Evolutionary conservation across 1,140 invertebrate species (phyloP).

Genomic region (Daktulosphaira vitifoliae): DNA sequence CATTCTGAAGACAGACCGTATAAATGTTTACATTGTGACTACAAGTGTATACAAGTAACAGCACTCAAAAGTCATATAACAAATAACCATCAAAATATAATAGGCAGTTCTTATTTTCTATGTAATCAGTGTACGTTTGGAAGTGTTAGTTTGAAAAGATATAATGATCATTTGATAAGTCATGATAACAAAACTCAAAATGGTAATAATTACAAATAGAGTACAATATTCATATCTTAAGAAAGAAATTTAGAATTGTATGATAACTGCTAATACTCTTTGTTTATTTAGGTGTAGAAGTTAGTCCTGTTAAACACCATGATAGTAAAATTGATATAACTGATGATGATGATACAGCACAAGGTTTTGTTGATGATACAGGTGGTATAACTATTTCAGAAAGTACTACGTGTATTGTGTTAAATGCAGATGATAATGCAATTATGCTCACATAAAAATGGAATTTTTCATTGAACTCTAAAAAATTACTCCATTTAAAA

Average conservation of each 20-base stretch:
- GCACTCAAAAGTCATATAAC: constrained; percentile 54
- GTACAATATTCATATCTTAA: neutral
- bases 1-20: constrained; percentile 37
- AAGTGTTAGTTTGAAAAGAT: constrained; percentile 33
- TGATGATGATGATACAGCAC: constrained; percentile 46
- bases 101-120: constrained; percentile 9
- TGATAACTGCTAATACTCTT: no score
- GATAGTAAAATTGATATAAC: constrained; percentile 38
- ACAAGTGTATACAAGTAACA: constrained; percentile 58
- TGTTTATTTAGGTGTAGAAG: constrained; percentile 29
- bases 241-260: neutral
- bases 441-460: constrained; percentile 18
- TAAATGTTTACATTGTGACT: constrained; percentile 42
- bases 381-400: constrained; percentile 55
- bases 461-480: no score
- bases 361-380: constrained; percentile 50
- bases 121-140: constrained; percentile 28
- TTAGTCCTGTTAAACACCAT: constrained; percentile 38
- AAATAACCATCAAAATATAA: constrained; percentile 45
- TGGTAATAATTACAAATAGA: neutral
- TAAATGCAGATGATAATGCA: constrained; percentile 27
- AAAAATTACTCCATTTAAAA: no score
- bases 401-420: constrained; percentile 1
- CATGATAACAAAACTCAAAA: constrained; percentile 35
- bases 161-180: constrained; percentile 17